Evolutionary conservation across 2,888 invertebrate genomes (phyloP).

Genomic region (Lasioglossum vierecki): DNA sequence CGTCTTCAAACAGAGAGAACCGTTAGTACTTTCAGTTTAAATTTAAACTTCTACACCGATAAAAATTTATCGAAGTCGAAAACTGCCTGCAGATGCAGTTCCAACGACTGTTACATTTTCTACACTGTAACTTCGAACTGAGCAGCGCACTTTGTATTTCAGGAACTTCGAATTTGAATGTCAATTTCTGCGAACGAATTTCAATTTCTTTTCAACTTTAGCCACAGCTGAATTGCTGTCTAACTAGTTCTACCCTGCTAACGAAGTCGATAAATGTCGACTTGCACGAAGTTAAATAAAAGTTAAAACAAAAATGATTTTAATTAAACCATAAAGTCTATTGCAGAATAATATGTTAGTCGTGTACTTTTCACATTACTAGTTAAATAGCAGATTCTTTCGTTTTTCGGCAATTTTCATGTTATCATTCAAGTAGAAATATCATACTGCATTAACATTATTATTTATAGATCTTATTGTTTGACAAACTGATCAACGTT

Average conservation of each 20-base stretch:
- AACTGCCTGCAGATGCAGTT: constrained; percentile 13
- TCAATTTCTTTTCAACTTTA: background rate
- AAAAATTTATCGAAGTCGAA: constrained; percentile 9
- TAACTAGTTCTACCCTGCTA: background rate
- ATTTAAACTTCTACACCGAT: constrained; percentile 11
- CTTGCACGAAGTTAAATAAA: background rate
- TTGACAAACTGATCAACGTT: too few relatives aligned
- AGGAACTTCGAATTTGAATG: background rate
- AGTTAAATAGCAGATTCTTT: too few relatives aligned
- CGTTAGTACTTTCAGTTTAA: constrained; percentile 5
- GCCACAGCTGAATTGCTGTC: background rate
- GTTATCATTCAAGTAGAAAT: too few relatives aligned
- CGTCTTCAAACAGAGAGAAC: constrained; percentile 4
- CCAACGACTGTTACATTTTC: constrained; percentile 4
- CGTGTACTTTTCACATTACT: too few relatives aligned
- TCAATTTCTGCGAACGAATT: background rate
- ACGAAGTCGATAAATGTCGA: background rate
- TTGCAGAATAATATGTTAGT: too few relatives aligned
- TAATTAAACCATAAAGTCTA: too few relatives aligned
- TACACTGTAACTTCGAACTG: background rate
- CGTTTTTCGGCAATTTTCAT: too few relatives aligned
- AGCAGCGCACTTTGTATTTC: constrained; percentile 2
- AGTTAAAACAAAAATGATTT: background rate
- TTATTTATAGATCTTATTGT: too few relatives aligned
- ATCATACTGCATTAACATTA: too few relatives aligned